Conservation (phyloP, 2,888 invertebrate species). For the Peribatodes rhomboidaria region DNA sequence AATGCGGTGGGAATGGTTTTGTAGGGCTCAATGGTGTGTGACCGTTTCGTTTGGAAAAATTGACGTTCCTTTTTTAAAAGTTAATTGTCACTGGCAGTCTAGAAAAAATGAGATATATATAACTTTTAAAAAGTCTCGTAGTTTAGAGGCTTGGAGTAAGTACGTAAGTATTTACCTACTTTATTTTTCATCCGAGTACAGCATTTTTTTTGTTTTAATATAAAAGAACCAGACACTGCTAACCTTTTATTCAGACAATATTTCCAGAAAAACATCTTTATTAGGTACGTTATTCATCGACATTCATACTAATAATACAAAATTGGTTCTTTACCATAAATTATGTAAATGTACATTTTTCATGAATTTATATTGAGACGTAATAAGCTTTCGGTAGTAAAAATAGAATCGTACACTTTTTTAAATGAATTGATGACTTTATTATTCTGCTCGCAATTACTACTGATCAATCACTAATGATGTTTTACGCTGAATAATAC, state of each 20-base stretch:
- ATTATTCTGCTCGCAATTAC: constrained; percentile 28
- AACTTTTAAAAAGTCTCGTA: too few relatives aligned
- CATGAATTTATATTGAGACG: constrained; percentile 49
- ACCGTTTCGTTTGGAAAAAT: neutral
- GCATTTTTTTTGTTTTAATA: neutral
- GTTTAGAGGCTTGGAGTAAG: neutral
- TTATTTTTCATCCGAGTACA: too few relatives aligned
- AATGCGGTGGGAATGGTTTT: constrained; percentile 17
- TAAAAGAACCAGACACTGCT: neutral
- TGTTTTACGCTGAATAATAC: neutral
- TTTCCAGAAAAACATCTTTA: constrained; percentile 57
- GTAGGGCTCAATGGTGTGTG: constrained; percentile 23
- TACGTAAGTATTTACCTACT: too few relatives aligned
- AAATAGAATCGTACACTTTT: constrained; percentile 16
- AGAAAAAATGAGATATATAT: too few relatives aligned
- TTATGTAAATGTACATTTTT: constrained; percentile 70
- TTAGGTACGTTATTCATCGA: constrained; percentile 62
- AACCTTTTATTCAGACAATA: constrained; percentile 58
- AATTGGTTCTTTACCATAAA: constrained; percentile 79
- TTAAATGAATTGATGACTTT: constrained; percentile 30
- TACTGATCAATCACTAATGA: constrained; percentile 25
- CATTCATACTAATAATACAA: constrained; percentile 72
- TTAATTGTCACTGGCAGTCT: neutral
- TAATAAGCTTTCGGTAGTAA: constrained; percentile 28
- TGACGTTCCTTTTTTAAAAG: too few relatives aligned